These are phyloP conservation scores for Lissonota sp. DNA, from an alignment of 2,888 invertebrate species.

Conservation along the genomic window DNA sequence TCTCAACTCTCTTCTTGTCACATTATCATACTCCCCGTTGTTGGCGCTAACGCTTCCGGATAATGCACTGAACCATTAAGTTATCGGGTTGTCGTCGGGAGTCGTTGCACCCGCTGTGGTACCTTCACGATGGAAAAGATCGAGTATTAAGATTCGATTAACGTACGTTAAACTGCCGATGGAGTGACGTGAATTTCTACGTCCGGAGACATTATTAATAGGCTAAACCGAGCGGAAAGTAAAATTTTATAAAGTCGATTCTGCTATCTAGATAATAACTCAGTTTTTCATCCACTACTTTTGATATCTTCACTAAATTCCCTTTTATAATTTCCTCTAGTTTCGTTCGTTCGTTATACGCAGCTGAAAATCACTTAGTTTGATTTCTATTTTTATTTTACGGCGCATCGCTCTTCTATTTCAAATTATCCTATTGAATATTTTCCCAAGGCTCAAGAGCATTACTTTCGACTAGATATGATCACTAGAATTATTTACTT, in stretches of 20 bases:
- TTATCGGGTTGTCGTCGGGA: slow-evolving; percentile 49
- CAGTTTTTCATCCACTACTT: too few relatives aligned
- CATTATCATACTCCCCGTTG: slow-evolving; percentile 42
- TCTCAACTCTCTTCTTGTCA: slow-evolving; percentile 49
- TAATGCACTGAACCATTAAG: slow-evolving; percentile 52
- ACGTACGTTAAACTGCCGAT: slow-evolving; percentile 21
- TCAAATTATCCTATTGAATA: too few relatives aligned
- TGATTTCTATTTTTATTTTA: too few relatives aligned
- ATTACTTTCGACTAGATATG: too few relatives aligned
- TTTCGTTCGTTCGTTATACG: too few relatives aligned
- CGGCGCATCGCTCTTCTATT: too few relatives aligned
- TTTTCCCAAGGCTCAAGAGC: too few relatives aligned
- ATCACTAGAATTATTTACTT: too few relatives aligned
- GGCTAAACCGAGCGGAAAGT: slow-evolving; percentile 25
- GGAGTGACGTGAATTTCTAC: neutral
- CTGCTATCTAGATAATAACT: neutral
- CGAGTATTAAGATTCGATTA: slow-evolving; percentile 52
- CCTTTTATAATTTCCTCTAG: too few relatives aligned
- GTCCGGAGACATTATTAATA: slow-evolving; percentile 18
- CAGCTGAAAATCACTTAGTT: too few relatives aligned
- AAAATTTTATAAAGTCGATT: slow-evolving; percentile 27
- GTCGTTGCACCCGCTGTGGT: slow-evolving; percentile 23
- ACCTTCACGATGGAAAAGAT: slow-evolving; percentile 35
- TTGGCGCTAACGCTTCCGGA: slow-evolving; percentile 17
- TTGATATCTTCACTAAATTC: too few relatives aligned